Conservation (phyloP, 2,797 vertebrate species). For the Hoplostethus atlanticus region DNA sequence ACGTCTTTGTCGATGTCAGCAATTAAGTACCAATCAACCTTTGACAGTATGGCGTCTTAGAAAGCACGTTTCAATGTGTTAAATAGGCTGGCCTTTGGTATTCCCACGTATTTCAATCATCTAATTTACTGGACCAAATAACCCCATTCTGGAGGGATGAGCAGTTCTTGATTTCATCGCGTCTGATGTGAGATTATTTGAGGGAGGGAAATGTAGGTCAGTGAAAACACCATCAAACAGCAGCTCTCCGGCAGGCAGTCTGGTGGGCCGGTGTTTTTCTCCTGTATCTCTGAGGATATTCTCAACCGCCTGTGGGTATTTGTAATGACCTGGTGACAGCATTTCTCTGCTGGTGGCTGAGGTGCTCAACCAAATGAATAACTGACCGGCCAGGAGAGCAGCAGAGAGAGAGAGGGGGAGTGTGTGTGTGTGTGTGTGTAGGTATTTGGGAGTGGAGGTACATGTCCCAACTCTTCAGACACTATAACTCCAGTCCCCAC, state of each 20-base stretch:
- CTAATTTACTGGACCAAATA: conserved; percentile 14
- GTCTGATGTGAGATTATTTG: conserved; percentile 43
- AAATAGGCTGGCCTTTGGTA: background rate
- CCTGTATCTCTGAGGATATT: conserved; percentile 68
- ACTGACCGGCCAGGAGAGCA: conserved; percentile 61
- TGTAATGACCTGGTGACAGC: conserved; percentile 75
- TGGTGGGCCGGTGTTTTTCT: conserved; percentile 50
- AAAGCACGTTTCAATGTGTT: background rate
- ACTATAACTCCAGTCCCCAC: conserved; percentile 58
- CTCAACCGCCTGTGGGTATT: conserved; percentile 68
- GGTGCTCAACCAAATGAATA: conserved; percentile 75
- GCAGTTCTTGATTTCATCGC: conserved; percentile 49
- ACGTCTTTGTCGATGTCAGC: background rate
- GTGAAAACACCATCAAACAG: conserved; percentile 57
- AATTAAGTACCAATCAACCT: background rate
- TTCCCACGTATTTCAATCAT: background rate
- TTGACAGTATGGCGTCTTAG: background rate
- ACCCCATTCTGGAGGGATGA: conserved; percentile 29
- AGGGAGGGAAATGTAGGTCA: conserved; percentile 72
- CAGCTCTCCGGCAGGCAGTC: conserved; percentile 45
- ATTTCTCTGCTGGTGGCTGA: conserved; percentile 66
- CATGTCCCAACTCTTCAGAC: conserved; percentile 71
- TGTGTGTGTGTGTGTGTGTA: conserved; percentile 27
- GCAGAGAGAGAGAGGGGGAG: conserved; percentile 25
- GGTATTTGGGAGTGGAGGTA: conserved; percentile 43